A percentile compares a stretch with the other conserved stretches of the same genome.
phyloP scores from a whole-genome alignment of 1,140 invertebrate species.

The Pissodes strobi region DNA sequence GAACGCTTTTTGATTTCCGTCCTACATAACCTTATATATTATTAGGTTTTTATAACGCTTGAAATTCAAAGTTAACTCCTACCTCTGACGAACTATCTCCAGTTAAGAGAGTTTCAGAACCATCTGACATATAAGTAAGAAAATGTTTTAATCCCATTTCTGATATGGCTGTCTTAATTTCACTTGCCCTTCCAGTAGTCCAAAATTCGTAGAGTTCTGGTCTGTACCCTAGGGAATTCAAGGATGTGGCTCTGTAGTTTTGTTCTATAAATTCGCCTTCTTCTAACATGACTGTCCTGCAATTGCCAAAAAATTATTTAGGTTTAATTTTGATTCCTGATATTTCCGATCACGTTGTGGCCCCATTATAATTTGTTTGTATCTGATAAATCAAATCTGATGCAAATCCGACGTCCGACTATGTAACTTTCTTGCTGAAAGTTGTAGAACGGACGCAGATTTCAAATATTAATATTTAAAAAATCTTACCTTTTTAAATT shows the following conservation, averaged over 20 bases:
- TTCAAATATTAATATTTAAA: slow-evolving; percentile 9
- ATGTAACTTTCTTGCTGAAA: too few relatives aligned
- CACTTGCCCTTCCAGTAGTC: slow-evolving; percentile 18
- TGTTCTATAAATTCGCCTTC: slow-evolving; percentile 17
- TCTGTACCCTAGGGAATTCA: slow-evolving; percentile 5
- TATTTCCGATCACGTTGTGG: too few relatives aligned
- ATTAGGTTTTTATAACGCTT: neutral
- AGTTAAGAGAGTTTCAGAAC: neutral
- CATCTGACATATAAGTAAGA: neutral
- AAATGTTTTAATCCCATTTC: slow-evolving; percentile 1
- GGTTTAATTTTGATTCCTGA: too few relatives aligned
- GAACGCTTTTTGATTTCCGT: too few relatives aligned
- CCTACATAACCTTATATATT: neutral
- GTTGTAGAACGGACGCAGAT: too few relatives aligned
- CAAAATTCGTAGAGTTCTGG: slow-evolving; percentile 31
- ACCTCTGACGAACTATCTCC: neutral
- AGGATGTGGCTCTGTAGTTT: slow-evolving; percentile 13
- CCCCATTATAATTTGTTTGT: too few relatives aligned
- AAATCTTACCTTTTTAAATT: too few relatives aligned
- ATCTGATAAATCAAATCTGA: too few relatives aligned
- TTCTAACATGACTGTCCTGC: neutral
- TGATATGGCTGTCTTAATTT: too few relatives aligned
- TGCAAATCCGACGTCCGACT: too few relatives aligned
- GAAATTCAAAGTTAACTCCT: neutral
- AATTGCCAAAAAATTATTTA: too few relatives aligned